These are phyloP conservation scores for Arctocebus calabarensis DNA, from an alignment of 2,797 vertebrate genomes.

Conservation along the genomic window DNA sequence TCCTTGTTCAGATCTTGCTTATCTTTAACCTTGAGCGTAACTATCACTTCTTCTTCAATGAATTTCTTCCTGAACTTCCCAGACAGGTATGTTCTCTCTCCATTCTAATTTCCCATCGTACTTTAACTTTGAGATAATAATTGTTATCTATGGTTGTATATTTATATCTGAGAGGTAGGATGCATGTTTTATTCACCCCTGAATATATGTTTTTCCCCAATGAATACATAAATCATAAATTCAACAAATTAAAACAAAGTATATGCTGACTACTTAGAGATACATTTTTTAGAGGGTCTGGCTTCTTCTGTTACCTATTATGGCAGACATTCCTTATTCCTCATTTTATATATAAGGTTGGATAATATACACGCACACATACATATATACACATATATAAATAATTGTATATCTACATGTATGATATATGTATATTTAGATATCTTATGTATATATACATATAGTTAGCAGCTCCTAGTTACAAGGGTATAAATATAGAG, in stretches of 20 bases:
- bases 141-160: neutral
- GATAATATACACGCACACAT: neutral
- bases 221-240: constrained; percentile 44
- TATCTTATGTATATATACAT: constrained; percentile 76
- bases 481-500: constrained; percentile 79
- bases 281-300: neutral
- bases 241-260: neutral
- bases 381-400: neutral
- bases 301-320: constrained; percentile 62
- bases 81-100: neutral
- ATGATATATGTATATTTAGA: constrained; percentile 69
- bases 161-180: constrained; percentile 49
- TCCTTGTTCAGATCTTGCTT: neutral
- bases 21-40: neutral
- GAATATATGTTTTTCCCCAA: neutral
- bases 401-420: constrained; percentile 43
- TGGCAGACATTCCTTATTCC: constrained; percentile 49
- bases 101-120: neutral
- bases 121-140: constrained; percentile 27
- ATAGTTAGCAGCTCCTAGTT: constrained; percentile 71
- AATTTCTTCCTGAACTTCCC: constrained; percentile 12
- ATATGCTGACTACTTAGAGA: constrained; percentile 2
- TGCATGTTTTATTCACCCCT: neutral
- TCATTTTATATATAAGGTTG: constrained; percentile 55
- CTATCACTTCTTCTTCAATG: neutral